Percentiles rank a stretch among this genome's conserved stretches.
Conservation (phyloP, 92 coral and sea anemone genomes). For the Nematostella vectensis region DNA sequence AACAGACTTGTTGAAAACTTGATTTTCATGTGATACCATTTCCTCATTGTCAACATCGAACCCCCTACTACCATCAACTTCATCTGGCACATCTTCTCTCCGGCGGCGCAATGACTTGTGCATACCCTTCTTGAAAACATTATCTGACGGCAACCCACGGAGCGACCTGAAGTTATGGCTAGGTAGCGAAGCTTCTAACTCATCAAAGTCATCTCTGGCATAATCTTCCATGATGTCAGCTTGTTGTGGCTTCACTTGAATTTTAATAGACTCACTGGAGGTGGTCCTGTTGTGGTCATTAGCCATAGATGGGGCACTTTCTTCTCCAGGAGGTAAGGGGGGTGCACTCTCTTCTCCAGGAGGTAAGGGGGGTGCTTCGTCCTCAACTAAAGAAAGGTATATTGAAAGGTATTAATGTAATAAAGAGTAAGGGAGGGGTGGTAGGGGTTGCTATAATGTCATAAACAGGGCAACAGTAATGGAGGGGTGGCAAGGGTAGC, state of each 20-base stretch:
- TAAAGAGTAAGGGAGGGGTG: no score
- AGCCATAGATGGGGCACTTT: not conserved
- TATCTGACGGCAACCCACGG: constrained; percentile 75
- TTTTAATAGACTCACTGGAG: not conserved
- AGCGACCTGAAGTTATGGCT: constrained; percentile 64
- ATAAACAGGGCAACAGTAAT: no score
- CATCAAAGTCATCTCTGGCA: constrained; percentile 21
- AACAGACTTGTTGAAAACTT: constrained; percentile 40
- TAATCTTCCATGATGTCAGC: constrained; percentile 32
- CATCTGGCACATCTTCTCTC: constrained; percentile 26
- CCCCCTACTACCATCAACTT: constrained; percentile 10
- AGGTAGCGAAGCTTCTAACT: constrained; percentile 54
- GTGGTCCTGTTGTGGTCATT: constrained; percentile 27
- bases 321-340: not conserved
- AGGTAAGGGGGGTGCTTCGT: no score
- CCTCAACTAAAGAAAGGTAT: no score
- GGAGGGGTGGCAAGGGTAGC: no score
- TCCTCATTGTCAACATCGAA: constrained; percentile 28
- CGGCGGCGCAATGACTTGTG: constrained; percentile 41
- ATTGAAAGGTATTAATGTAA: no score
- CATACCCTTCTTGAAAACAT: constrained; percentile 56
- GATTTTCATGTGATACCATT: constrained; percentile 36
- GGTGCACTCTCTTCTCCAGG: not conserved
- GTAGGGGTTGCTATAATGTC: no score
- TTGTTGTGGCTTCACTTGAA: constrained; percentile 6